Percentiles rank a stretch among this genome's conserved stretches.
phyloP scores from a whole-genome alignment of 1,140 invertebrate genomes.

The Drosophila albomicans region DNA sequence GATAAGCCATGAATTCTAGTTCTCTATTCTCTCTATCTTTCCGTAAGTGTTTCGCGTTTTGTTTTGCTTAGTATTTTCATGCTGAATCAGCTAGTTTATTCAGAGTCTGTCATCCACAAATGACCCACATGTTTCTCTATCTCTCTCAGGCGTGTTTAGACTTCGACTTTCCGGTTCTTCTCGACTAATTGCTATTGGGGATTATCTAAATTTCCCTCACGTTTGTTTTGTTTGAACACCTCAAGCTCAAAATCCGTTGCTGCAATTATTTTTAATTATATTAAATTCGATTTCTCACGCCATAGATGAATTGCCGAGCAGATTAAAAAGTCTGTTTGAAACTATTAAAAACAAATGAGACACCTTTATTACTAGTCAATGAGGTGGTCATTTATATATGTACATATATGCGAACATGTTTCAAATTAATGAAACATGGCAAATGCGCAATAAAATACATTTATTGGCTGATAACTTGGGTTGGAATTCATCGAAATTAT shows the following conservation, averaged over 20 bases:
- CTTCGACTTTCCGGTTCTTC: not conserved
- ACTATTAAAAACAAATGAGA: slow-evolving; percentile 1
- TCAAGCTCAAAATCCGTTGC: slow-evolving; percentile 5
- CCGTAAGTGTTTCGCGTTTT: not conserved
- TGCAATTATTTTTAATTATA: slow-evolving; percentile 10
- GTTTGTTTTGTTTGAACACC: not conserved
- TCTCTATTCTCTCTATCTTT: not conserved
- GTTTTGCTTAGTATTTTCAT: not conserved
- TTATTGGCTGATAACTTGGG: not conserved
- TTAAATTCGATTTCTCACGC: slow-evolving; percentile 4
- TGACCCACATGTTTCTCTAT: not conserved
- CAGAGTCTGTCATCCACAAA: no score
- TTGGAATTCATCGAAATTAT: not conserved
- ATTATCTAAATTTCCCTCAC: slow-evolving; percentile 10
- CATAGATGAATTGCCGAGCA: not conserved
- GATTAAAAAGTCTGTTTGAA: slow-evolving; percentile 3
- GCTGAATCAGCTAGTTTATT: not conserved
- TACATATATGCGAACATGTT: not conserved
- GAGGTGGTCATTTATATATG: not conserved
- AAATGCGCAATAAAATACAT: slow-evolving; percentile 1
- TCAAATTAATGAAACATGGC: not conserved
- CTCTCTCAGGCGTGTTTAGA: not conserved
- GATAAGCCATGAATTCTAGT: not conserved
- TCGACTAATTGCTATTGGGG: not conserved
- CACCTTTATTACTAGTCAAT: not conserved